A percentile compares a stretch with the other conserved stretches of the same genome.
phyloP scores from a whole-genome alignment of 2,888 invertebrate genomes.

The Polydrusus pterygomalis region DNA sequence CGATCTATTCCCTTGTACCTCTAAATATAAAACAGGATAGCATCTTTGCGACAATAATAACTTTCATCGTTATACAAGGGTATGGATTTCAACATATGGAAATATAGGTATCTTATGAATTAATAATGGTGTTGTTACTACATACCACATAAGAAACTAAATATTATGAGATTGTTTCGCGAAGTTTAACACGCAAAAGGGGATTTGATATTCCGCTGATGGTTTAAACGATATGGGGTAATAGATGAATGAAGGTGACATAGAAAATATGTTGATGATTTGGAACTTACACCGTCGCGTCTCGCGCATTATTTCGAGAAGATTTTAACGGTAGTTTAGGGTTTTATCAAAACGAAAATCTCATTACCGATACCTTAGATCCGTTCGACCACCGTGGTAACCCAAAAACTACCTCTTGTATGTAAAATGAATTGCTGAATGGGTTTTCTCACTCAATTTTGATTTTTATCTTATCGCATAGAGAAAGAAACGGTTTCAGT shows the following conservation, averaged over 20 bases:
- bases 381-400: too few relatives aligned
- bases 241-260: conserved; percentile 56
- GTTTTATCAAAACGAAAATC: too few relatives aligned
- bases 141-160: conserved; percentile 44
- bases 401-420: too few relatives aligned
- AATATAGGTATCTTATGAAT: conserved; percentile 40
- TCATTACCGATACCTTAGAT: too few relatives aligned
- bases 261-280: not conserved
- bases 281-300: not conserved
- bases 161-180: conserved; percentile 48
- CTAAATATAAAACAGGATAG: not conserved
- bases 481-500: too few relatives aligned
- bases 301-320: not conserved
- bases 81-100: not conserved
- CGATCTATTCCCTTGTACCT: too few relatives aligned
- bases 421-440: too few relatives aligned
- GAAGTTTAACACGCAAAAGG: conserved; percentile 43
- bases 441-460: too few relatives aligned
- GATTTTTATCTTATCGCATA: too few relatives aligned
- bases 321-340: too few relatives aligned
- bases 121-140: conserved; percentile 35
- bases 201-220: conserved; percentile 50
- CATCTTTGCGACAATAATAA: not conserved
- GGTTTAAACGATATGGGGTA: conserved; percentile 46
- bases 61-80: not conserved